Percentiles rank a stretch among this genome's conserved stretches.
phyloP scores from a whole-genome alignment of 2,113 vertebrate genomes.

The Sorex araneus region DNA sequence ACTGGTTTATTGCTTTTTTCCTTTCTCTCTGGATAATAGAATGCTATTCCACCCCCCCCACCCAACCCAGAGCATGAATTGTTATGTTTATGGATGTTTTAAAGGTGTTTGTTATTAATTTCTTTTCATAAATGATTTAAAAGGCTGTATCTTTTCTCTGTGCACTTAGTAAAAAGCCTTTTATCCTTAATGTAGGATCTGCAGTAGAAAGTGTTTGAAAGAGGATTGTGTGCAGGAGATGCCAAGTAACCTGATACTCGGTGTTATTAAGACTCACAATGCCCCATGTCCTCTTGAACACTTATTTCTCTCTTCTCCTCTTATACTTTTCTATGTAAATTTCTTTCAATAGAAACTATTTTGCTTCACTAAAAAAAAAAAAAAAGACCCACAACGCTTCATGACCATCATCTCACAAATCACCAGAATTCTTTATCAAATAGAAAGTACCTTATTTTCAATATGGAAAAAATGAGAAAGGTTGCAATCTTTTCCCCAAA shows the following conservation, averaged over 20 bases:
- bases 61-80: constrained; percentile 16
- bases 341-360: too few relatives aligned
- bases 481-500: background rate
- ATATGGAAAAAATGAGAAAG: background rate
- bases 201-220: constrained; percentile 45
- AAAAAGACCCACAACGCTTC: background rate
- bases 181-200: constrained; percentile 44
- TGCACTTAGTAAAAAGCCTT: constrained; percentile 66
- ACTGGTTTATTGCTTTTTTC: background rate
- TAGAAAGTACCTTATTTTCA: constrained; percentile 42
- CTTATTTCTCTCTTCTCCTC: too few relatives aligned
- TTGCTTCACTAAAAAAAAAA: too few relatives aligned
- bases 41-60: background rate
- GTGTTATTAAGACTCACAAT: background rate
- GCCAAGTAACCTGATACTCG: background rate
- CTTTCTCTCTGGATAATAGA: background rate
- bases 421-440: background rate
- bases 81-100: constrained; percentile 70
- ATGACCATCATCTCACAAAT: background rate
- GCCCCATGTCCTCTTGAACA: too few relatives aligned
- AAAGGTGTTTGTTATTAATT: constrained; percentile 72
- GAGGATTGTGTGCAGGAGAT: background rate
- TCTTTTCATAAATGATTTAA: constrained; percentile 61
- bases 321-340: too few relatives aligned
- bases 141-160: constrained; percentile 24